Evolutionary conservation across 2,797 vertebrate genomes (phyloP), one percentile per base, ranked within the genome.

Genomic region (Hippocampus kuda): DNA sequence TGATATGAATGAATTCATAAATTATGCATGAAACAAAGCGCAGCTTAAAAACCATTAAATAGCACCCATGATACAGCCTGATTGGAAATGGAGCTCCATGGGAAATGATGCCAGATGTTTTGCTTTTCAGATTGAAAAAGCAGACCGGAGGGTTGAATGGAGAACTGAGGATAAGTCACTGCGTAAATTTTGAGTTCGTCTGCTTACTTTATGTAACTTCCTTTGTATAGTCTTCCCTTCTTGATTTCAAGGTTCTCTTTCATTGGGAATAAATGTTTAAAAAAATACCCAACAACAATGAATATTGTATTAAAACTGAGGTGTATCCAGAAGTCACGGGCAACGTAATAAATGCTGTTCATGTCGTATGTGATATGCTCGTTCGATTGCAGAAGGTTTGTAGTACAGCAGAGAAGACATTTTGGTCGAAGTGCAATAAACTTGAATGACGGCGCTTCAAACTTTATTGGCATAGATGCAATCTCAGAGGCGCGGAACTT

Each of bases 1-100:
- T 85, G 76, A 79, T 69, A 68, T 68, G 22, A 81, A 79, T 81
- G 70, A 70, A 75, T 72, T 74, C 30, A 83, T 83, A 70, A 79
- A 84, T 83, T 75, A 78, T 82, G 65, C 71, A 84, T 38, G 30
- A 42, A 60, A 61, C 30, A 61, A 63, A 41, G 5, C 5, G 61
- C 5, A 41, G 9, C 61, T 63, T 22, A n/a, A 63, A 62, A 62
- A 41, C 34, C 34, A 41, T n/a, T 41, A 41, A 38, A 62, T n/a
- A 42, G 9, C 61, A 10, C 11, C 34, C 61, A n/a, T 42, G 20
- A n/a, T 42, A 63, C 9, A 11, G 30, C 10, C 27, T 41, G 60
- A 62, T 62, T 38, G 60, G 59, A 61, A 38, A 18, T 61, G 56
- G 56, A 30, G 56, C 16, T 5, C 48, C 48, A 49, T 16, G 51